A percentile compares a stretch with the other conserved stretches of the same genome.
Evolutionary conservation across 2,113 vertebrate species (phyloP).

Genomic region (Pteruthius melanotis): DNA sequence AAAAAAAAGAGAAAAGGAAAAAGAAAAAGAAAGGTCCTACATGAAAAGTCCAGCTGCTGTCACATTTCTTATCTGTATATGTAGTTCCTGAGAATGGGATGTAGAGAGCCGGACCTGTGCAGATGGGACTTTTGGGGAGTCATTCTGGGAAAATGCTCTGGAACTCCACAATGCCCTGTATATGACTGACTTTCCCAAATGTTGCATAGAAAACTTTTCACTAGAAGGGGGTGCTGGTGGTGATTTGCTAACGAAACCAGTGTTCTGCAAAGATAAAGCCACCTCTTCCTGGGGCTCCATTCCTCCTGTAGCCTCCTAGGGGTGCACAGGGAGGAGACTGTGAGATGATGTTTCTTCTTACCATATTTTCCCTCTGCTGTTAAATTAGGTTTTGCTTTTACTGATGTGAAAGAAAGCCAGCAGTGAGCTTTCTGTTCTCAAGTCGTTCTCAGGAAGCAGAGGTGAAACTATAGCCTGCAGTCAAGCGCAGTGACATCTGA

Average conservation of each 20-base stretch:
- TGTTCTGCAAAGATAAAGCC: background rate
- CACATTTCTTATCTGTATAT: background rate
- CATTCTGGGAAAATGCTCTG: background rate
- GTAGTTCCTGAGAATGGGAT: background rate
- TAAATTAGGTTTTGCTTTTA: background rate
- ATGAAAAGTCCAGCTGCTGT: background rate
- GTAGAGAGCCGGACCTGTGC: background rate
- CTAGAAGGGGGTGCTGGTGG: background rate
- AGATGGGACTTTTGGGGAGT: background rate
- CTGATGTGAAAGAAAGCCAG: background rate
- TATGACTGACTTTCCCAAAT: background rate
- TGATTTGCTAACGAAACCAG: background rate
- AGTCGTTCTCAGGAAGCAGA: background rate
- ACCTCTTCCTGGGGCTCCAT: fast-evolving
- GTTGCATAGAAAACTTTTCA: background rate
- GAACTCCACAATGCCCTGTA: background rate
- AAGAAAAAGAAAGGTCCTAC: background rate
- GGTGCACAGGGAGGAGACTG: background rate
- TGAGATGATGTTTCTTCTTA: background rate
- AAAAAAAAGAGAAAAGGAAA: background rate
- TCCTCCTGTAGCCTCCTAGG: background rate
- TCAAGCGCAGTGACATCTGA: background rate
- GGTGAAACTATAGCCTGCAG: background rate
- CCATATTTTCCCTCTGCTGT: background rate
- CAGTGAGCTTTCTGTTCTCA: background rate